phyloP scores from a whole-genome alignment of 1,140 invertebrate genomes.

The Drosophila rufa region DNA sequence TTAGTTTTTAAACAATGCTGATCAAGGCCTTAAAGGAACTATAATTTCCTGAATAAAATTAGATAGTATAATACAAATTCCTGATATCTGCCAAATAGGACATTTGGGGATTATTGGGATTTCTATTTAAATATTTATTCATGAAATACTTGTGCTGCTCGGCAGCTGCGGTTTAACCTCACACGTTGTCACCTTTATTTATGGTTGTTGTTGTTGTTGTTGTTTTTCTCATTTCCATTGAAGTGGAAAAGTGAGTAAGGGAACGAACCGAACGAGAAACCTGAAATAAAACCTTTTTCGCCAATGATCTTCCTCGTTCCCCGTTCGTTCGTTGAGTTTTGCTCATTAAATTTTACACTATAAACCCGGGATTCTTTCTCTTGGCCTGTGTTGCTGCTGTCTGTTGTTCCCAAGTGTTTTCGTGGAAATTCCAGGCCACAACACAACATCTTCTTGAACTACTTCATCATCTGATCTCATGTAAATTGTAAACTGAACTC shows the following conservation, averaged over 20 bases:
- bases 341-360: constrained; percentile 37
- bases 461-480: constrained; percentile 51
- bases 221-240: constrained; percentile 57
- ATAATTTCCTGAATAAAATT: too few species aligned
- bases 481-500: constrained; percentile 54
- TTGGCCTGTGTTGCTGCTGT: neutral
- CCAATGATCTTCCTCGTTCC: constrained; percentile 17
- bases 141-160: constrained; percentile 21
- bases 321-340: constrained; percentile 14
- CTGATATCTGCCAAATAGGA: too few species aligned
- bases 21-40: too few species aligned
- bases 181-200: constrained; percentile 48
- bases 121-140: constrained; percentile 38
- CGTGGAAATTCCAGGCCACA: constrained; percentile 43
- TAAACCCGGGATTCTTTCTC: constrained; percentile 11
- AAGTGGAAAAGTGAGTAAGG: constrained; percentile 57
- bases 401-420: constrained; percentile 48
- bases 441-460: constrained; percentile 49
- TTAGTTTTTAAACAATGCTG: too few species aligned
- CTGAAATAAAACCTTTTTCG: constrained; percentile 37
- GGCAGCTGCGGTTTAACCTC: constrained; percentile 49
- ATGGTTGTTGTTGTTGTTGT: constrained; percentile 27
- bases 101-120: neutral
- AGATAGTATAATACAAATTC: neutral
- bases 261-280: constrained; percentile 21